Base-by-base conservation (phyloP, 2,888 invertebrate species). In the Tetheella fluctuosa region DNA sequence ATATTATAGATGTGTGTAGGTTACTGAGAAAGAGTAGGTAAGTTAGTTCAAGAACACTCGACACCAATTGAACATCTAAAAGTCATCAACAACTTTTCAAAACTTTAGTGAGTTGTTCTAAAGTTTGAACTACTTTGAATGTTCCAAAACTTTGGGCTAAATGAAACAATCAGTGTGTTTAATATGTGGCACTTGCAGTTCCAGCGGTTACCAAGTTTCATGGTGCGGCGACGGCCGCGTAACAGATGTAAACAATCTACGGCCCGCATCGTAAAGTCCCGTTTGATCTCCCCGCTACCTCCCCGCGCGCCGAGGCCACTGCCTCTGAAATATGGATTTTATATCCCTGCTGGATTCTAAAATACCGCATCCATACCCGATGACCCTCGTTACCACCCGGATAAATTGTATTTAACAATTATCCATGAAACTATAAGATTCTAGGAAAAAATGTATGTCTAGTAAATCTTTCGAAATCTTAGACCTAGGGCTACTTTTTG, bases 171-270 rank as follows among this genome's bases (percentile, higher is more conserved):
- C 64, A 67, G 71, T 70, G 73, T 71, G 76, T 78, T 80, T 78
- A 80, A 80, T 77, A 78, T 76, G 68, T 70, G 74, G 74, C 76
- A 81, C 82, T 85, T 80, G 84, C 84, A 84, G 77, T 76, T 71
- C 74, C 87, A 84, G 89, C 80, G 91, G 91, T 91, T 89, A 89
- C 85, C 88, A 90, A 91, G 88, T 91, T 90, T 83, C 84, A 81
- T 79, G 82, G 83, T 79, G 82, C 83, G 85, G 87, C 87, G 80
- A 82, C 88, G 85, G 86, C 79, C 82, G 83, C 81, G 91, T 86
- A 88, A 82, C 92, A 93, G 92, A 93, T 92, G 92, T 93, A 92
- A 92, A 93, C 92, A 93, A 90, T 91, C 90, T 88, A 88, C 85
- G 85, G 81, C 81, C 82, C 85, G 81, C 82, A 88, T 90, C 91